Evolutionary conservation across 2,797 vertebrate species (phyloP), one percentile per base, ranked within the genome.

Genomic region (Vultur gryphus): DNA sequence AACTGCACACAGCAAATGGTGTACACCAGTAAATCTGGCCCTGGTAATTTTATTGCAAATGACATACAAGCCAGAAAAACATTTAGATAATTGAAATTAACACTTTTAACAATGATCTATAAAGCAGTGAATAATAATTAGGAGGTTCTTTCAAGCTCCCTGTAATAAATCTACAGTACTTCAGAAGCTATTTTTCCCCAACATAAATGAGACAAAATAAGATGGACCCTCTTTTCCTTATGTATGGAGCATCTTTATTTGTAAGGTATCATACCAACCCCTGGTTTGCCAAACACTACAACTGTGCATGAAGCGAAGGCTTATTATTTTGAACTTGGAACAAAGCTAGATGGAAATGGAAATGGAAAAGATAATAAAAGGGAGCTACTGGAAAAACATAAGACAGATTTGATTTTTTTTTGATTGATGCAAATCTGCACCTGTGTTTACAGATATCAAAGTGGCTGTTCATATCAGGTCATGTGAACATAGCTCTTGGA

Each of bases 61-160:
- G 66, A 83, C 92, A 83, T 61, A 89, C 81, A 90, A 87, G 81
- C 67, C 89, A 91, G 75, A 69, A 94, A 87, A 97, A 89, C 84
- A 92, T 90, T 95, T 92, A 92, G 90, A 49, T 97, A 87, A 87
- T 95, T 91, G 84, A 94, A 96, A 96, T 96, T 95, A 95, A 83
- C 69, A 43, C 61, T 91, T 92, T 85, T 85, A 96, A 95, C 78
- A 91, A 75, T 58, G 65, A 85, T 67, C 71, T 78, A 12, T 80
- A 95, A 81, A 93, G 54, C 49, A 78, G 24, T 37, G 61, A 78
- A 75, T 85, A 95, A 87, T 54, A 95, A 94, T 79, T n/a, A 59
- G 54, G 69, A 72, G 26, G 5, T 54, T 16, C 48, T 92, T 93
- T 87, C 64, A 51, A 83, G 71, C n/a, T 75, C 58, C 77, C 59